Base-by-base conservation (phyloP, 1,140 invertebrate genomes). In the Drosophila tropicalis region DNA sequence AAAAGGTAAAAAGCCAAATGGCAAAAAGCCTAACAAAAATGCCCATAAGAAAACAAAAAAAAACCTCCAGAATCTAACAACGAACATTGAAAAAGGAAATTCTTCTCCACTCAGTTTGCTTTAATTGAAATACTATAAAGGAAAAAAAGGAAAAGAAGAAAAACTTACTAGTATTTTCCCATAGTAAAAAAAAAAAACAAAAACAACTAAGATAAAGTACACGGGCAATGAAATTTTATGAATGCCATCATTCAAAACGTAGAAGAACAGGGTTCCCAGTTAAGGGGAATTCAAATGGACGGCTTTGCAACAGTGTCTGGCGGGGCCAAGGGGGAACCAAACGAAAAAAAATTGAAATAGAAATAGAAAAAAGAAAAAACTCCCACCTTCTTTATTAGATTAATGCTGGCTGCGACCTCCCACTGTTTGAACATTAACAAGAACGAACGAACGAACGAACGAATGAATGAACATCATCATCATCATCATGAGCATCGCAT, bases 341-440 rank as follows among this genome's bases (percentile, higher is more conserved):
- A 51, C 13, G 12, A 62, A 70, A 44, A 54, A 29, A 62, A 62
- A 29, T 29, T 29, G 29, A 29, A 29, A 29, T 29, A 29, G 29
- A 29, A 29, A 29, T 29, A 29, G 29, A 29, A 58, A 60, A 15
- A 47, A n/a, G n/a, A 40, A 54, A 66, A 77, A 69, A 87, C 79
- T 87, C 83, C 83, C 83, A 87, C 83, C 79, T 86, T 51, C 44
- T 87, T 87, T 87, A 86, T 86, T 86, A 86, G 84, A 87, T 86
- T 86, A 86, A 87, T 51, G 44, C 44, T 51, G 17, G 44, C 44
- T 51, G 56, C 70, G 81, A 81, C 82, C 79, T 75, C 82, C 81
- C 75, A 65, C 70, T 64, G 69, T 65, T 44, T 25, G 61, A 40
- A 74, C 70, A 54, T 41, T 51, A 51, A 51, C 44, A 51, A 19